These are phyloP conservation scores for Lepus oiostolus DNA, from an alignment of 2,797 vertebrate genomes.

Conservation along the genomic window DNA sequence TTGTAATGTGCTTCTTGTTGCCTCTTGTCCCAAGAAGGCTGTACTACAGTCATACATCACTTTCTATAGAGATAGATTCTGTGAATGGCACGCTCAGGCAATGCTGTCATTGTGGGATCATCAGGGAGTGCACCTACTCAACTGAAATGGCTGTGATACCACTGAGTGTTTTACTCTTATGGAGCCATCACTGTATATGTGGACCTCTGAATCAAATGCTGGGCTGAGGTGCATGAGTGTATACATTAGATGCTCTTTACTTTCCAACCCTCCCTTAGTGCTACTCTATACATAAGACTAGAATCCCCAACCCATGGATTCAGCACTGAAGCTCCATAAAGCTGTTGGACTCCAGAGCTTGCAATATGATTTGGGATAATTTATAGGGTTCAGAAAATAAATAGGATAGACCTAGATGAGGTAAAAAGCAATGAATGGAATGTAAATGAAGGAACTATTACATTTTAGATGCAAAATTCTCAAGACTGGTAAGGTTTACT, in stretches of 20 bases:
- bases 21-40: too few species aligned
- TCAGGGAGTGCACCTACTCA: too few species aligned
- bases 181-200: too few species aligned
- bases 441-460: not conserved
- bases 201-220: too few species aligned
- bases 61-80: too few species aligned
- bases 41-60: too few species aligned
- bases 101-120: too few species aligned
- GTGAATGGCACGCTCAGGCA: too few species aligned
- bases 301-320: fast-evolving
- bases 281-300: not conserved
- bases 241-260: not conserved
- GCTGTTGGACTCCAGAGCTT: not conserved
- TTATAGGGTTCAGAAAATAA: not conserved
- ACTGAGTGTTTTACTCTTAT: too few species aligned
- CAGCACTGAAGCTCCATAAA: not conserved
- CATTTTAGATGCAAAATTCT: not conserved
- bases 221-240: too few species aligned
- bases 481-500: not conserved
- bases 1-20: not conserved
- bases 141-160: too few species aligned
- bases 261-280: not conserved
- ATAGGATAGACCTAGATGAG: not conserved
- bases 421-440: not conserved
- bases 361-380: not conserved